phyloP scores from a whole-genome alignment of 1,140 invertebrate genomes.

The Popillia japonica region DNA sequence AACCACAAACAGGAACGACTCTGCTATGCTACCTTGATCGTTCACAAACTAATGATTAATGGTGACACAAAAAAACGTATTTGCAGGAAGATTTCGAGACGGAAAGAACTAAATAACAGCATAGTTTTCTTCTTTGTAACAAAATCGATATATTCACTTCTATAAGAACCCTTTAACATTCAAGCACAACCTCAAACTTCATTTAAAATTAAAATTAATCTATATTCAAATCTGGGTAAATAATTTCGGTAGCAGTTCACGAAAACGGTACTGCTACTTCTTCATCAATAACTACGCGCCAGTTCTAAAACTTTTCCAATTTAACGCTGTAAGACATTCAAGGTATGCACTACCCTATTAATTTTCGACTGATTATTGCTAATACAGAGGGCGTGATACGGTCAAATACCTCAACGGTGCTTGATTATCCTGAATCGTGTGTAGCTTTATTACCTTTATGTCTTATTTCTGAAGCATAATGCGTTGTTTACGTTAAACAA shows the following conservation, averaged over 20 bases:
- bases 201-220: background rate
- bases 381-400: background rate
- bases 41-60: too few species aligned
- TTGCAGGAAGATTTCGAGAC: too few species aligned
- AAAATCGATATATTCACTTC: too few species aligned
- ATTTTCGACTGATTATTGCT: background rate
- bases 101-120: too few species aligned
- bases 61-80: too few species aligned
- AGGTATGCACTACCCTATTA: background rate
- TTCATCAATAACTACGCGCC: background rate
- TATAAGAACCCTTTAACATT: too few species aligned
- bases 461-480: too few species aligned
- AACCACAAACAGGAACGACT: too few species aligned
- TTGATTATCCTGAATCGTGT: background rate
- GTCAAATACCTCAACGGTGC: background rate
- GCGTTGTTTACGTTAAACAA: too few species aligned
- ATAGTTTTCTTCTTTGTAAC: too few species aligned
- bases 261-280: background rate
- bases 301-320: background rate
- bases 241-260: background rate
- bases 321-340: background rate
- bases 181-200: too few species aligned
- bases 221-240: background rate
- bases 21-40: too few species aligned
- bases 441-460: background rate